A percentile compares a stretch with the other conserved stretches of the same genome.
Conservation (phyloP, 2,113 vertebrate genomes). For the Eurypyga helias region DNA sequence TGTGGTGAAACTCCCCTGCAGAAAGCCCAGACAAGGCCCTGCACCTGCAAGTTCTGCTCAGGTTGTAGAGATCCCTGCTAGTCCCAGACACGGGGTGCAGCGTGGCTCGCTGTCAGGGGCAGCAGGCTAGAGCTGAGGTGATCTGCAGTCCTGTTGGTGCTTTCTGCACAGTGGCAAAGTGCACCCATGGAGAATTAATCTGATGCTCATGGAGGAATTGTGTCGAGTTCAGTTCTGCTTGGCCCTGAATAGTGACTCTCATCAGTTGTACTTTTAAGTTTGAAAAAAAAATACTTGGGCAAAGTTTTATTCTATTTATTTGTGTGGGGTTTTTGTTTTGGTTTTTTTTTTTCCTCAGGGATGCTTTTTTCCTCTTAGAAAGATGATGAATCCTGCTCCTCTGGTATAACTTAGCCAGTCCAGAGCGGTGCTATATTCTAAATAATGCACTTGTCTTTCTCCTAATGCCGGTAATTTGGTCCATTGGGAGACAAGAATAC, state of each 20-base stretch:
- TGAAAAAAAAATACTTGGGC: neutral
- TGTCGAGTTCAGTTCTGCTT: neutral
- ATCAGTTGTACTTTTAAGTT: neutral
- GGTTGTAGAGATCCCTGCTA: neutral
- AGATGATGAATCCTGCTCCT: neutral
- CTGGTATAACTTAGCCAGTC: neutral
- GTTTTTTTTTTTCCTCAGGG: neutral
- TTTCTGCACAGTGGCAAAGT: neutral
- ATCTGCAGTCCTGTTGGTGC: neutral
- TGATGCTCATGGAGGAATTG: neutral
- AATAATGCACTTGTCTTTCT: neutral
- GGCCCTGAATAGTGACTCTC: neutral
- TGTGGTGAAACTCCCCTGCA: neutral
- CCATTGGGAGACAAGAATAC: neutral
- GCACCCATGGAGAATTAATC: neutral
- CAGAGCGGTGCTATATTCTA: neutral
- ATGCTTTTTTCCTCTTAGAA: neutral
- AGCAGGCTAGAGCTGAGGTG: neutral
- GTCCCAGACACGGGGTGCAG: neutral
- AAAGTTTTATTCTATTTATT: neutral
- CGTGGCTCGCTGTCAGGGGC: neutral
- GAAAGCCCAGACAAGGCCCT: neutral
- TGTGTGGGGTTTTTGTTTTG: no score
- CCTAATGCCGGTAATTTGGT: slow-evolving; percentile 20
- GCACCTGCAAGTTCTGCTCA: neutral